Percentiles rank a stretch among this genome's conserved stretches.
These are phyloP conservation scores for Scotopteryx bipunctaria DNA, from an alignment of 2,888 invertebrate species.

Conservation along the genomic window DNA sequence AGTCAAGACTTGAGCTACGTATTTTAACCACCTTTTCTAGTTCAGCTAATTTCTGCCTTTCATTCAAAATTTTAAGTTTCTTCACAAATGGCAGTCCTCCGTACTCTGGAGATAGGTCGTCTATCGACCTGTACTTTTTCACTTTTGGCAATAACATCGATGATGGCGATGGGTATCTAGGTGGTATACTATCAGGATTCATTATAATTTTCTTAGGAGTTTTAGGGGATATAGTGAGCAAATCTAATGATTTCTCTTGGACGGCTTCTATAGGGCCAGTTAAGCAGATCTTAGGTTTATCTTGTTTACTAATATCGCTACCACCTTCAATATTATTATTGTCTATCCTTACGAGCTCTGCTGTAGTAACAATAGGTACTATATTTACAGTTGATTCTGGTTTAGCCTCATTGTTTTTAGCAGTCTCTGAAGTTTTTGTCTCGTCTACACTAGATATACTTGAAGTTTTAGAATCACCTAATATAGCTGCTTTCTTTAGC, in stretches of 20 bases:
- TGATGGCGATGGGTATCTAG: constrained; percentile 37
- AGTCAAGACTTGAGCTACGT: constrained; percentile 92
- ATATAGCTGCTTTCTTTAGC: constrained; percentile 88
- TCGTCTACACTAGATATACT: constrained; percentile 68
- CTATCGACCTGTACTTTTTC: constrained; percentile 92
- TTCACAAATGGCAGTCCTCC: constrained; percentile 94
- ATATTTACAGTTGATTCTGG: constrained; percentile 60
- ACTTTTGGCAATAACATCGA: constrained; percentile 67
- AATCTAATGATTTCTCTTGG: constrained; percentile 75
- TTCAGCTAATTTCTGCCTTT: constrained; percentile 92
- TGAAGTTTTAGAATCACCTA: constrained; percentile 77
- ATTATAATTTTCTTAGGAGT: constrained; percentile 63
- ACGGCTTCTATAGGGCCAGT: constrained; percentile 74
- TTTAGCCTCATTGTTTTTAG: constrained; percentile 50
- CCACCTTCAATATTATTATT: constrained; percentile 70
- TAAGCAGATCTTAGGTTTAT: constrained; percentile 71
- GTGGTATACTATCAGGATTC: constrained; percentile 53
- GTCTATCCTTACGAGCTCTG: constrained; percentile 78
- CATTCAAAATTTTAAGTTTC: constrained; percentile 93
- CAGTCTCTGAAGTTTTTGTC: constrained; percentile 54
- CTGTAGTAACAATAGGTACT: constrained; percentile 70
- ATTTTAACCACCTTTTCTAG: constrained; percentile 89
- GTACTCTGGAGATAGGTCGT: constrained; percentile 94
- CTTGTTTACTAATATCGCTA: constrained; percentile 65
- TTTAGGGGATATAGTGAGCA: constrained; percentile 71